A percentile compares a stretch with the other conserved stretches of the same genome.
Conservation (phyloP, 2,888 invertebrate genomes). For the Aphrophora alni region DNA sequence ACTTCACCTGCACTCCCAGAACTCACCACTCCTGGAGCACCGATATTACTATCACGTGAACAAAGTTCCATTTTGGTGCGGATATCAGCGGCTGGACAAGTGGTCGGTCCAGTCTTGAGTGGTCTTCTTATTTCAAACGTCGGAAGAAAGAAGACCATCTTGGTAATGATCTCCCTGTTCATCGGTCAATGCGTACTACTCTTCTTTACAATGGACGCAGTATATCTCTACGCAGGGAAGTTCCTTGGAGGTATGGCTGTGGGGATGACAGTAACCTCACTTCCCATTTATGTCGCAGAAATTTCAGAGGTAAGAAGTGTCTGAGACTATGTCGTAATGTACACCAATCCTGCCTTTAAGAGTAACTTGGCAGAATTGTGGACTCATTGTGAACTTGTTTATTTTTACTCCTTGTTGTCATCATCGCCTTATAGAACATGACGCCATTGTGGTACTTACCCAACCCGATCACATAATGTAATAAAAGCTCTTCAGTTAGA, state of each 20-base stretch:
- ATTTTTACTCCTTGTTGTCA: too few species aligned
- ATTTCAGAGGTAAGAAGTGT: slow-evolving; percentile 29
- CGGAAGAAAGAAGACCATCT: slow-evolving; percentile 30
- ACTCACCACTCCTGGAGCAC: slow-evolving; percentile 3
- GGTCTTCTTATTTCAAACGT: slow-evolving; percentile 22
- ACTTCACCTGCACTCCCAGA: slow-evolving; percentile 37
- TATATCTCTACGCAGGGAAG: slow-evolving; percentile 20
- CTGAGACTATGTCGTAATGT: too few species aligned
- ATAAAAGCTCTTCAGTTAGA: too few species aligned
- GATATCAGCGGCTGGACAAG: neutral
- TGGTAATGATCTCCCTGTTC: slow-evolving; percentile 26
- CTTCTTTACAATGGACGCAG: neutral
- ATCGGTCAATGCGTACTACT: slow-evolving; percentile 20
- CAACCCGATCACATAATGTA: too few species aligned
- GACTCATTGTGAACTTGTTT: too few species aligned
- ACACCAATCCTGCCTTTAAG: too few species aligned
- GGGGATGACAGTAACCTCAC: slow-evolving; percentile 23
- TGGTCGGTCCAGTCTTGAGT: slow-evolving; percentile 27
- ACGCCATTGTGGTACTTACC: too few species aligned
- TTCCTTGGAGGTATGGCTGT: slow-evolving; percentile 26
- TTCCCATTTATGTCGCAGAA: slow-evolving; percentile 29
- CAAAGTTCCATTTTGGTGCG: neutral
- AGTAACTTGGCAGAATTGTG: too few species aligned
- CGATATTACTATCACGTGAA: neutral
- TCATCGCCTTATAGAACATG: too few species aligned